These are phyloP conservation scores for Falco naumanni DNA, from an alignment of 2,797 vertebrate species.

Conservation along the genomic window DNA sequence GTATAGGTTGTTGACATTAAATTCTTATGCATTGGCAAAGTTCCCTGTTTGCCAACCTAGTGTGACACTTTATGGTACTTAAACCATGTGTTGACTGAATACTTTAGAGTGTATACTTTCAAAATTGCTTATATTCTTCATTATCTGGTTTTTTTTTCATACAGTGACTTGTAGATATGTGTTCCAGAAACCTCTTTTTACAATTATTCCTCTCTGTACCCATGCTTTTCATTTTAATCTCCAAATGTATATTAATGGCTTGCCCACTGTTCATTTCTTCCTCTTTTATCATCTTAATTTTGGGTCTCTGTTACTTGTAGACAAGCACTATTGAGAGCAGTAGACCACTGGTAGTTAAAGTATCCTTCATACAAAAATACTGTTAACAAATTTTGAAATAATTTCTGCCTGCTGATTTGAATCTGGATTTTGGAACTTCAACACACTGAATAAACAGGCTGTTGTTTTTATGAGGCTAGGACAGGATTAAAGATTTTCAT, in stretches of 20 bases:
- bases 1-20: not conserved
- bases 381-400: not conserved
- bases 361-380: not conserved
- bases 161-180: not conserved
- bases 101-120: not conserved
- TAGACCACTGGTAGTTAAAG: not conserved
- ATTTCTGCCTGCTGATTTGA: not conserved
- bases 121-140: not conserved
- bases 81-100: not conserved
- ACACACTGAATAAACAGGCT: not conserved
- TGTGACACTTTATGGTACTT: not conserved
- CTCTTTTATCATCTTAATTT: not conserved
- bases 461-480: not conserved
- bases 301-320: not conserved
- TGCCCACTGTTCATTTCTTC: not conserved
- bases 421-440: not conserved
- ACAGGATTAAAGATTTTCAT: not conserved
- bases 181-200: not conserved
- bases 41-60: not conserved
- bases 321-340: not conserved
- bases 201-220: not conserved
- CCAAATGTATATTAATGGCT: not conserved
- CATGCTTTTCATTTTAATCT: not conserved
- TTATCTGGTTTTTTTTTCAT: not conserved
- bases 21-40: not conserved